Base-by-base conservation (phyloP, 2,797 vertebrate genomes). In the Lateolabrax maculatus region DNA sequence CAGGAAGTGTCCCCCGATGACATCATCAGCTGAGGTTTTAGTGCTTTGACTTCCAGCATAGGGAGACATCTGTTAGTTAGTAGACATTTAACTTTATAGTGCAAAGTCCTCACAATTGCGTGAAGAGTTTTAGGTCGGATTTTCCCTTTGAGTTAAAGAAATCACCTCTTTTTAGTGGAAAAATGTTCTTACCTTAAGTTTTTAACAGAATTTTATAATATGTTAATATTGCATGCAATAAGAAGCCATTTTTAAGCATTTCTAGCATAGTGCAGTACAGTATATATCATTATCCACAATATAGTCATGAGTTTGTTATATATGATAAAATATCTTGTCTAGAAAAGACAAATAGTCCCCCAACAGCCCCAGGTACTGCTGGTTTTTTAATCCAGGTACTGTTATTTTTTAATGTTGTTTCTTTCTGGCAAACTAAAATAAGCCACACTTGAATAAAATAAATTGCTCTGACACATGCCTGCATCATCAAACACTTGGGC, bases 1-100 rank as follows among this genome's bases (percentile, higher is more conserved):
- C 66, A 49, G 49, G 48, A 84, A 86, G 74, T 68, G 43, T 78
- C 84, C 69, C 79, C 71, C 46, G 75, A 90, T 89, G 79, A 86
- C 86, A 86, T 88, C 82, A 87, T 83, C 84, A 77, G 79, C 79
- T 58, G 68, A 53, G 39, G 48, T 69, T 90, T 91, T 87, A 89
- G 84, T 87, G 81, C 48, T 77, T 55, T 77, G 89, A 89, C 87
- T 90, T 84, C 78, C 64, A 87, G 84, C 77, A 25, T 4, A 44
- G 70, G 62, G 34, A 43, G 58, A 87, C 84, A 87, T 82, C 81
- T 90, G 90, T 69, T 87, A 46, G 72, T 77, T 81, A 46, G 68
- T 31, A 74, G 76, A 68, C 57, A 62, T 86, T 80, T 4, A 73
- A 79, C 66, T 83, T 85, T 84, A 68, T 53, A 39, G 76, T 18